Evolutionary conservation across 2,888 invertebrate species (phyloP).

Genomic region (Boloria selene): DNA sequence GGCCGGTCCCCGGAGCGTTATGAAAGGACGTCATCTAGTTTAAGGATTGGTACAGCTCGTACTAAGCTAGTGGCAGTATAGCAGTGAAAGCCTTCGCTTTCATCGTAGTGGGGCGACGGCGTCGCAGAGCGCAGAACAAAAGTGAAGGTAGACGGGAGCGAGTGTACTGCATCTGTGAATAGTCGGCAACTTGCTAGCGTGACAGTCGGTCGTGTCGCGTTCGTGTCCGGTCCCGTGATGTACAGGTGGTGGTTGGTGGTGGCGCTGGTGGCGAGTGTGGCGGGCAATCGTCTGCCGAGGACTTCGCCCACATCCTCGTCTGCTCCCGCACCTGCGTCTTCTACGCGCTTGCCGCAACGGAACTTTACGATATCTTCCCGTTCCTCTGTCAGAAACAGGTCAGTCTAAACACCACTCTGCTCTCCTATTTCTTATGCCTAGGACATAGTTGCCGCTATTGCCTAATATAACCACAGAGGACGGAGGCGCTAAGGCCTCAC

Average conservation of each 20-base stretch:
- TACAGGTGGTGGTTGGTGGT: constrained; percentile 71
- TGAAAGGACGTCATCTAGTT: constrained; percentile 36
- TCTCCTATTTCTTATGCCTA: not conserved
- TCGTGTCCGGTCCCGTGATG: constrained; percentile 62
- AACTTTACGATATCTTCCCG: constrained; percentile 74
- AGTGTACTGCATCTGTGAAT: constrained; percentile 52
- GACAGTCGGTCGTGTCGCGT: constrained; percentile 65
- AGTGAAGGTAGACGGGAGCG: constrained; percentile 72
- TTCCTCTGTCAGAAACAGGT: constrained; percentile 76
- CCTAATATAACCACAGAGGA: constrained; percentile 23
- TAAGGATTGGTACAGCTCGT: constrained; percentile 33
- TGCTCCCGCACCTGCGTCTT: constrained; percentile 82
- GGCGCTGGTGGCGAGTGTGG: constrained; percentile 52
- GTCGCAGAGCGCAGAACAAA: constrained; percentile 57
- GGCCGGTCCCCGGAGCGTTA: constrained; percentile 16
- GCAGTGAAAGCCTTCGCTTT: constrained; percentile 78
- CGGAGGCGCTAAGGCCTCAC: constrained; percentile 15
- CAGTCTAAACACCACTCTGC: constrained; percentile 46
- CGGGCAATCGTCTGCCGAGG: constrained; percentile 71
- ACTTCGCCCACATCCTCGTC: constrained; percentile 81
- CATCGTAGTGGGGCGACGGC: constrained; percentile 69
- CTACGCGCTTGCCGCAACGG: constrained; percentile 74
- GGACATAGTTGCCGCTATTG: not conserved
- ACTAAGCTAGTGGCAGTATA: constrained; percentile 35
- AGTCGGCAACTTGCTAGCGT: constrained; percentile 59